These are phyloP conservation scores for Hydrolagus colliei DNA, from an alignment of 2,797 vertebrate species.

Conservation along the genomic window DNA sequence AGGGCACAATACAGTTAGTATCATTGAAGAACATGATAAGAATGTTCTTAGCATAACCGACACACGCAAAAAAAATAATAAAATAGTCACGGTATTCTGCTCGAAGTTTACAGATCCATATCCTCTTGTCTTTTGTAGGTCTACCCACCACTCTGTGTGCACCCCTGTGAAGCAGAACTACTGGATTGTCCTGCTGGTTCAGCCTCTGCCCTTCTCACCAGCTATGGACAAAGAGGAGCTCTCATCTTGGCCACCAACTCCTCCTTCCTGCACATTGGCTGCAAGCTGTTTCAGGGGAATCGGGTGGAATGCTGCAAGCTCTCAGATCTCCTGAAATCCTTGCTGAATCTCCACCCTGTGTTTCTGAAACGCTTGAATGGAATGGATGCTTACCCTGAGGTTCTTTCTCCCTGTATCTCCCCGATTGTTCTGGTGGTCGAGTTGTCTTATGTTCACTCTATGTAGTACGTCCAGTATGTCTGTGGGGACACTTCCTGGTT, in stretches of 20 bases:
- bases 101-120: constrained; percentile 24
- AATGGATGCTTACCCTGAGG: not conserved
- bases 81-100: constrained; percentile 25
- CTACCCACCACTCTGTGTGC: constrained; percentile 31
- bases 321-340: constrained; percentile 11
- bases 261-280: constrained; percentile 6
- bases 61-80: not conserved
- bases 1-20: not conserved
- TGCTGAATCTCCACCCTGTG: not conserved
- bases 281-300: constrained; percentile 28
- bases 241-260: constrained; percentile 27
- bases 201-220: constrained; percentile 30
- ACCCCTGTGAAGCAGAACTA: constrained; percentile 29
- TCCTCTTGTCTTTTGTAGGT: constrained; percentile 32
- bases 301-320: constrained; percentile 24
- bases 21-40: constrained; percentile 11
- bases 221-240: constrained; percentile 28
- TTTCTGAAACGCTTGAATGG: constrained; percentile 12
- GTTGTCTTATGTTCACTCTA: not conserved
- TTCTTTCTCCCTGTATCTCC: constrained; percentile 11
- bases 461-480: not conserved
- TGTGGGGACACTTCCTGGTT: not conserved
- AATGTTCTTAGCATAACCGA: no score
- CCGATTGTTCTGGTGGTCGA: constrained; percentile 14
- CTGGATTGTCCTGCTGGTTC: constrained; percentile 30